Conservation (phyloP, 2,113 vertebrate species). For the Montifringilla adamsi region DNA sequence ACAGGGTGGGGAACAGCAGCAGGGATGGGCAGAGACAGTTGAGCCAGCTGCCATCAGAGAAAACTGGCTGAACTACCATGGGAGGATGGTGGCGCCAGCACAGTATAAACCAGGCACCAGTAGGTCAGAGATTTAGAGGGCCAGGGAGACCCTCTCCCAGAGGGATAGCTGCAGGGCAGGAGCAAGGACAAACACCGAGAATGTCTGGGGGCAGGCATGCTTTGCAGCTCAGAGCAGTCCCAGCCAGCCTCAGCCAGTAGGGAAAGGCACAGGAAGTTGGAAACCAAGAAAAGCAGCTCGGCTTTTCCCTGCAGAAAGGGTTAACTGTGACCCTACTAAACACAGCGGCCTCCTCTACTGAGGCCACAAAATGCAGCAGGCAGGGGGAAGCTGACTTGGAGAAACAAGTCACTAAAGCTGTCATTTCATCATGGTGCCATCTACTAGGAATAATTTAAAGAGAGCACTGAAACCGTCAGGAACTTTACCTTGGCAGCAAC, state of each 20-base stretch:
- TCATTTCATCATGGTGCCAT: background rate
- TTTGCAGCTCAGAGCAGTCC: background rate
- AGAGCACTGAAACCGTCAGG: background rate
- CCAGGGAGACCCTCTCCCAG: rapidly evolving
- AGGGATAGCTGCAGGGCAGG: background rate
- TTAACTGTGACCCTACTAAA: background rate
- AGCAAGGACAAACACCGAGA: background rate
- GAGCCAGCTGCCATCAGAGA: background rate
- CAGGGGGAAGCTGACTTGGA: background rate
- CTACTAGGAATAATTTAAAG: background rate
- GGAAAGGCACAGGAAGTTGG: background rate
- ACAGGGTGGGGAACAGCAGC: background rate
- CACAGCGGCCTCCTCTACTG: background rate
- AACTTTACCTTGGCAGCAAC: background rate
- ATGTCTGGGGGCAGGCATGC: rapidly evolving
- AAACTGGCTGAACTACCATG: background rate
- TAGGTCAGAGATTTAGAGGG: background rate
- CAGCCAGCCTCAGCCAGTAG: background rate
- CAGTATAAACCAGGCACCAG: background rate
- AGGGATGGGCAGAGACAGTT: background rate
- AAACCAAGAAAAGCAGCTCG: background rate
- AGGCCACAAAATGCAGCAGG: background rate
- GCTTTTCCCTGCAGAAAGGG: background rate
- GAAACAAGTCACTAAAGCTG: background rate
- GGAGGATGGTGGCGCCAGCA: background rate